Evolutionary conservation across 2,888 invertebrate genomes (phyloP).

Genomic region (Chirona hameri): DNA sequence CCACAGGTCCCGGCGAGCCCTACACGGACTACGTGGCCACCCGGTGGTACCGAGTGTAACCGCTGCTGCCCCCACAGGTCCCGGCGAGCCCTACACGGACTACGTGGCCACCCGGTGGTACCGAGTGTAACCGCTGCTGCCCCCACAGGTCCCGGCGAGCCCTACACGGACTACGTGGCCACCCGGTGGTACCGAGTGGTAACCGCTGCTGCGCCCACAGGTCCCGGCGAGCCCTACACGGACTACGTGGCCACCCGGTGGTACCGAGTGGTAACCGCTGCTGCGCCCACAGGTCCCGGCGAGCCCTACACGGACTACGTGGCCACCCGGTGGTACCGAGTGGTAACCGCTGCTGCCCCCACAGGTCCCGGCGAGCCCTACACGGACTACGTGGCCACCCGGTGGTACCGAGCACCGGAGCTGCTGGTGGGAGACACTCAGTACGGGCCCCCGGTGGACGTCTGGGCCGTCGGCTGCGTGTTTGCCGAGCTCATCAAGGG

Average conservation of each 20-base stretch:
- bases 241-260: conserved; percentile 98
- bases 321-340: conserved; percentile 96
- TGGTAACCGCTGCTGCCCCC: conserved; percentile 52
- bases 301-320: conserved; percentile 95
- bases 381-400: conserved; percentile 95
- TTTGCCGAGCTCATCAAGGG: conserved; percentile 92
- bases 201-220: conserved; percentile 63
- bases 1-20: conserved; percentile 72
- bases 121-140: conserved; percentile 89
- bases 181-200: conserved; percentile 94
- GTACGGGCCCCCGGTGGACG: conserved; percentile 85
- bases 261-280: conserved; percentile 67
- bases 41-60: conserved; percentile 95
- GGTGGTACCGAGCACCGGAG: conserved; percentile 98
- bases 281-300: conserved; percentile 63
- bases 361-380: conserved; percentile 73
- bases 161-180: conserved; percentile 95
- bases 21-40: conserved; percentile 97
- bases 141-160: conserved; percentile 72
- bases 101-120: conserved; percentile 99
- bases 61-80: conserved; percentile 85
- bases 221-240: conserved; percentile 68
- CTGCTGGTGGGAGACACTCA: conserved; percentile 91
- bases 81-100: conserved; percentile 77
- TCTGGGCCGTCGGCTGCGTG: conserved; percentile 98